phyloP scores from a whole-genome alignment of 2,888 invertebrate species.

The Hymenopus coronatus region DNA sequence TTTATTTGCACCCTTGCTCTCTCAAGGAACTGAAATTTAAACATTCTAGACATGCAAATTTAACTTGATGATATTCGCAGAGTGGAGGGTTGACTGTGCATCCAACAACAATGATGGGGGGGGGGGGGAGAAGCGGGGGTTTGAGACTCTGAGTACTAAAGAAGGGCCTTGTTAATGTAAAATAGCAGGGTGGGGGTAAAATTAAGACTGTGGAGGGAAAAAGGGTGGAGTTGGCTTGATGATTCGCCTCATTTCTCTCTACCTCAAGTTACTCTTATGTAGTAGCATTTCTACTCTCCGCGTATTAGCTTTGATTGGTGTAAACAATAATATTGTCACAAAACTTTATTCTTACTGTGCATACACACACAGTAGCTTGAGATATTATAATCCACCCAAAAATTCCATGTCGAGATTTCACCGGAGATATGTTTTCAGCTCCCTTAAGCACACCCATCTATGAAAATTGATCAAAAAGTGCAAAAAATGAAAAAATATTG shows the following conservation, averaged over 20 bases:
- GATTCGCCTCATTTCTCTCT: constrained; percentile 3
- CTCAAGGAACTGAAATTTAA: constrained; percentile 2
- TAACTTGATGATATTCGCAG: constrained; percentile 2
- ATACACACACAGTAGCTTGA: too few species aligned
- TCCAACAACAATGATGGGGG: background rate
- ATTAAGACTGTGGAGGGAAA: background rate
- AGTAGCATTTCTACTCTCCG: background rate
- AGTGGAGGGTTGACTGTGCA: background rate
- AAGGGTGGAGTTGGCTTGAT: background rate
- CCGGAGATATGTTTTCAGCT: too few species aligned
- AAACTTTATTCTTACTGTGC: too few species aligned
- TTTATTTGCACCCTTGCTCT: background rate
- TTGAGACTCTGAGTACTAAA: background rate
- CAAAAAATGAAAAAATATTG: too few species aligned
- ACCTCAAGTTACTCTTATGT: background rate
- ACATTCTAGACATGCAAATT: constrained; percentile 9
- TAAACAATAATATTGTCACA: too few species aligned
- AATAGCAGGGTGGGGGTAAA: background rate
- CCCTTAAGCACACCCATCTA: too few species aligned
- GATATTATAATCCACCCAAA: too few species aligned
- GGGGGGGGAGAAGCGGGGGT: background rate
- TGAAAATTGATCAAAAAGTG: too few species aligned
- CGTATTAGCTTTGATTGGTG: too few species aligned
- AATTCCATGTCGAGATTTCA: too few species aligned
- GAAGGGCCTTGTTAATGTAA: constrained; percentile 1